Percentiles rank a stretch among this genome's conserved stretches.
phyloP scores from a whole-genome alignment of 92 coral and sea anemone species.

The Zoanthus solanderi region DNA sequence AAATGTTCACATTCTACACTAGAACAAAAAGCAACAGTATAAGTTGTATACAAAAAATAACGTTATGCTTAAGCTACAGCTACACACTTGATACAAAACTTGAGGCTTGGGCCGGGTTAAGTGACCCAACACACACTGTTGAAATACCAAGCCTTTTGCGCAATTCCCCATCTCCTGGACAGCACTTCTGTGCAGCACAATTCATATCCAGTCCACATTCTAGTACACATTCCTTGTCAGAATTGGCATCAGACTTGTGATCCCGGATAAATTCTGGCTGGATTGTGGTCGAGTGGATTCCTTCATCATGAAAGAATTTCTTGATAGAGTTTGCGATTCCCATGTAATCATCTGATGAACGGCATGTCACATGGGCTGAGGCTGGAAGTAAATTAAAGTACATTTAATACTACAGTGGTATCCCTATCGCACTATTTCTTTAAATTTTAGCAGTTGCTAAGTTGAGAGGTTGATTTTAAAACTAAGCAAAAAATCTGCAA shows the following conservation, averaged over 20 bases:
- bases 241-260: constrained; percentile 37
- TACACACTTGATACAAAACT: constrained; percentile 34
- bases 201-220: constrained; percentile 88
- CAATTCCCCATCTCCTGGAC: constrained; percentile 76
- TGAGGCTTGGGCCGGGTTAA: background rate
- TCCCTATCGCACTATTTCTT: background rate
- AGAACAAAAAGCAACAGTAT: too few relatives aligned
- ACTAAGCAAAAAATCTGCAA: too few relatives aligned
- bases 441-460: background rate
- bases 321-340: constrained; percentile 92
- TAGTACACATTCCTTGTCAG: constrained; percentile 79
- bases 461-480: too few relatives aligned
- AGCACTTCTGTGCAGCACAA: constrained; percentile 96
- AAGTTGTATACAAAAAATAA: too few relatives aligned
- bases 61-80: background rate
- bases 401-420: too few relatives aligned
- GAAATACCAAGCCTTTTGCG: constrained; percentile 53
- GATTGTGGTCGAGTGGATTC: constrained; percentile 99
- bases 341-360: constrained; percentile 97
- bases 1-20: too few relatives aligned
- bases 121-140: background rate
- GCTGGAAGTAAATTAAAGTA: constrained; percentile 66
- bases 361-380: constrained; percentile 95
- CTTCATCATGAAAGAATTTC: constrained; percentile 96
- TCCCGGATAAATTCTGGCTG: constrained; percentile 96